Conservation (phyloP, 2,797 vertebrate genomes). For the Semotilus atromaculatus region DNA sequence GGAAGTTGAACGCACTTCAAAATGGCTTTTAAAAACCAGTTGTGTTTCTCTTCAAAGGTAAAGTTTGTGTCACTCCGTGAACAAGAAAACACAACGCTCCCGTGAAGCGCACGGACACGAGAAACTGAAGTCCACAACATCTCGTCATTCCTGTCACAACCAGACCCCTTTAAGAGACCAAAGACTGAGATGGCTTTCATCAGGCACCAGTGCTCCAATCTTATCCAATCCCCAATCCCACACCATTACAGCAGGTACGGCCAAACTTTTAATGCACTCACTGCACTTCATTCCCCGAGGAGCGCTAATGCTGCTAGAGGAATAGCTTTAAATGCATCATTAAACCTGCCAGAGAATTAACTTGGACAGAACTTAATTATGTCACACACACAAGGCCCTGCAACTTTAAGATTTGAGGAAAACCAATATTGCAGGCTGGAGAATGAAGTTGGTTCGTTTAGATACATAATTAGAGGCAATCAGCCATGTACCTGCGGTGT, state of each 20-base stretch:
- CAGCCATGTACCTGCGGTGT: conserved; percentile 60
- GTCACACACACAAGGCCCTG: conserved; percentile 77
- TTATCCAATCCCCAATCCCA: conserved; percentile 54
- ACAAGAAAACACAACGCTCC: not conserved
- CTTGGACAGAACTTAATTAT: conserved; percentile 78
- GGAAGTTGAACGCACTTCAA: no score
- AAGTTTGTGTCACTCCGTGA: not conserved
- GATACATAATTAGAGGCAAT: conserved; percentile 74
- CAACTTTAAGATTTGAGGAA: conserved; percentile 69
- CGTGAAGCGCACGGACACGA: conserved; percentile 22
- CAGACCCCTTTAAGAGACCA: not conserved
- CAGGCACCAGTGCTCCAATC: conserved; percentile 62
- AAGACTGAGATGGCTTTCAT: conserved; percentile 53
- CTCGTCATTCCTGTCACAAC: not conserved
- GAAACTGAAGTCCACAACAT: not conserved
- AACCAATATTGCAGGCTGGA: conserved; percentile 70
- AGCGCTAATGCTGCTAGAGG: conserved; percentile 70
- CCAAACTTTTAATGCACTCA: conserved; percentile 67
- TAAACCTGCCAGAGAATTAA: conserved; percentile 79
- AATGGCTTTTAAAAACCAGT: no score
- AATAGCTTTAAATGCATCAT: conserved; percentile 78
- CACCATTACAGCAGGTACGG: conserved; percentile 61
- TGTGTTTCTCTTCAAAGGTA: not conserved
- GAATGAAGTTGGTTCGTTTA: conserved; percentile 65
- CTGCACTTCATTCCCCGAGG: conserved; percentile 65